Base-by-base conservation (phyloP, 2,113 vertebrate species). In the Uropsilus gracilis region DNA sequence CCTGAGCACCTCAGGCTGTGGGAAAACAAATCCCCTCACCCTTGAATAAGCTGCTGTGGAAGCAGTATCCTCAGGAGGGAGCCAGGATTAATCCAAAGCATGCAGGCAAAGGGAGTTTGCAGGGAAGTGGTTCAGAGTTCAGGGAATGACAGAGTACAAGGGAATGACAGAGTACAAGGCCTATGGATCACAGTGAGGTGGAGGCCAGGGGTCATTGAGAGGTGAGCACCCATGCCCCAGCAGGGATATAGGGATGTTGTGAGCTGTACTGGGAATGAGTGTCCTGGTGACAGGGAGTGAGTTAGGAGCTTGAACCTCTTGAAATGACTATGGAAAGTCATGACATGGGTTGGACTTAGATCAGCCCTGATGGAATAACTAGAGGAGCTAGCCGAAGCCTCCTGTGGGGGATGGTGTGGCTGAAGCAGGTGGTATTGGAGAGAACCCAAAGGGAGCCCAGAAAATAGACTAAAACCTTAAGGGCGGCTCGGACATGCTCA, bases 121-220 rank as follows among this genome's bases (percentile, higher is more conserved):
- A 12, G 46, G 16, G 32, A 44, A 32, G 5, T 50, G 8, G 37
- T 2, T 28, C 4, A 39, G 44, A 12, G 26, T 61, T 5, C 3
- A 26, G 7, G 64, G 68, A 2, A 10, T 30, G n/a, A 28, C 50
- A 28, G 64, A 11, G 4, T 28, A 3, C 1, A 0, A 12, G 6
- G 64, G 68, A n/a, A n/a, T n/a, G n/a, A 46, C 50, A 53, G 50
- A 53, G 50, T 18, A 53, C 20, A 18, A 53, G 50, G 32, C 42
- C 34, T 2, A 0, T 10, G 32, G 76, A 63, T 30, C 48, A 22
- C 11, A 2, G 7, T 7, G 0, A 16, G 6, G 24, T 16, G 53
- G 77, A 2, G 4, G 3, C 6, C 11, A 30, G 12, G 39, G 55
- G 28, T 20, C 42, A 6, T 20, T 3, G 13, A 37, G 46, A 72